Conservation (phyloP, 2,888 invertebrate genomes). For the Bembecia ichneumoniformis region DNA sequence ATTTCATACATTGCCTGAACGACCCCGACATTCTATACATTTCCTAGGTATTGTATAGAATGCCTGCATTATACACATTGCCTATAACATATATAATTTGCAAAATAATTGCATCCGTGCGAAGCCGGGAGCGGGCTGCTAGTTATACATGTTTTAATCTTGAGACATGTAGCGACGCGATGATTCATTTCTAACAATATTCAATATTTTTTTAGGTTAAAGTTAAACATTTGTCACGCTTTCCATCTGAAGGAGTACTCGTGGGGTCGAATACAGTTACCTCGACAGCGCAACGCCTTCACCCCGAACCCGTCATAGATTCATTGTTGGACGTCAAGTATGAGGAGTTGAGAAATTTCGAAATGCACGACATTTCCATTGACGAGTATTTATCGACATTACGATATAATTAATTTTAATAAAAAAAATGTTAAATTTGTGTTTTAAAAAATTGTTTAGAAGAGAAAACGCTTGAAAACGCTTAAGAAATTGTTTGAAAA, state of each 20-base stretch:
- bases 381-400: slow-evolving; percentile 28
- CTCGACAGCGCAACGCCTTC: slow-evolving; percentile 23
- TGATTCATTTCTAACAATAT: not conserved
- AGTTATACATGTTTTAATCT: not conserved
- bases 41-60: too few species aligned
- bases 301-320: slow-evolving; percentile 48
- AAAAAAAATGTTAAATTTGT: not conserved
- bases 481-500: too few species aligned
- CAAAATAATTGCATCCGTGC: too few species aligned
- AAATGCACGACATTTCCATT: slow-evolving; percentile 39
- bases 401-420: slow-evolving; percentile 1
- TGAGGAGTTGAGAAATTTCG: slow-evolving; percentile 43
- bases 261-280: slow-evolving; percentile 10
- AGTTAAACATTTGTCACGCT: slow-evolving; percentile 34
- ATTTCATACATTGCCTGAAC: too few species aligned
- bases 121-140: too few species aligned
- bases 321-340: slow-evolving; percentile 38
- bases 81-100: too few species aligned
- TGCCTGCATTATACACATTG: too few species aligned
- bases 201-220: slow-evolving; percentile 33
- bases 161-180: not conserved
- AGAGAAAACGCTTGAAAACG: too few species aligned
- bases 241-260: slow-evolving; percentile 28
- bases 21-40: too few species aligned
- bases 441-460: too few species aligned